Conservation (phyloP, 2,797 vertebrate species). For the Mormyrus proboscirostris region DNA sequence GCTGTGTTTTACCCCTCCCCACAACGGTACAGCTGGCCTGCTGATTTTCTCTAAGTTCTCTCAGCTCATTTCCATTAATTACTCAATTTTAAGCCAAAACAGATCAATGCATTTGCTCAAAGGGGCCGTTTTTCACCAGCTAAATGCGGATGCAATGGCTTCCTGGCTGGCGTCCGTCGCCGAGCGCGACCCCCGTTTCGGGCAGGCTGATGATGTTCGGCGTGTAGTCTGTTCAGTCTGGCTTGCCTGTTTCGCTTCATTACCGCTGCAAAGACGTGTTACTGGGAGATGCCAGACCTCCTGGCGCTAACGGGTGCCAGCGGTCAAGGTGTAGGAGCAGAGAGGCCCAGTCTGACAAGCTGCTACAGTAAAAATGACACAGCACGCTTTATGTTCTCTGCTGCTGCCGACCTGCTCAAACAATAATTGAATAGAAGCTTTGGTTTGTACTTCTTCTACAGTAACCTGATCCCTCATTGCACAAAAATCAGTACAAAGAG, state of each 20-base stretch:
- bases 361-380: neutral
- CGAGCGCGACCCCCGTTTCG: too few relatives aligned
- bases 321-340: neutral
- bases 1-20: constrained; percentile 18
- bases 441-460: neutral
- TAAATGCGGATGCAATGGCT: constrained; percentile 40
- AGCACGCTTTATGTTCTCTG: neutral
- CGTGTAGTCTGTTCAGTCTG: neutral
- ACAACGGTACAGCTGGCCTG: constrained; percentile 44
- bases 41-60: constrained; percentile 57
- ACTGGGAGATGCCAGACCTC: neutral
- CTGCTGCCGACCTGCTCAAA: neutral
- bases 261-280: neutral
- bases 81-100: constrained; percentile 55
- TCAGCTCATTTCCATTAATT: constrained; percentile 54
- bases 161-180: constrained; percentile 1
- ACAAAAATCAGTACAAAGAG: neutral
- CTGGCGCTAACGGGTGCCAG: neutral
- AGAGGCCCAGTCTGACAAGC: neutral
- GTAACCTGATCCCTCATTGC: neutral
- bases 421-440: neutral
- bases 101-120: constrained; percentile 54
- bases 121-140: constrained; percentile 59
- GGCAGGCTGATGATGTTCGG: neutral
- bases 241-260: neutral